These are phyloP conservation scores for Ambastaia sidthimunki DNA, from an alignment of 2,797 vertebrate genomes.

Conservation along the genomic window DNA sequence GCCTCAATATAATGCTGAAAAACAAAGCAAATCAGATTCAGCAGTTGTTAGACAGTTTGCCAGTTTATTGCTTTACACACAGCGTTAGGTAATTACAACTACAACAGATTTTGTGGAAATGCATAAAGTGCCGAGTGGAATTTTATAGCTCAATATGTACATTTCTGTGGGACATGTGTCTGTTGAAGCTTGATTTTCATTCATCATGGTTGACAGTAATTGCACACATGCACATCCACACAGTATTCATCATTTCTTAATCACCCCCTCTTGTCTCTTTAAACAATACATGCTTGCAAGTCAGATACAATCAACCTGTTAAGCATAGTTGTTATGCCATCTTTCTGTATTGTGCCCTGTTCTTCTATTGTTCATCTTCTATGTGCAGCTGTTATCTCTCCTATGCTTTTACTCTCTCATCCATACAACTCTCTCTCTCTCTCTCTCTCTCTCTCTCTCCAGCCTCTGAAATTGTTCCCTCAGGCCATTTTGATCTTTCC, in stretches of 20 bases:
- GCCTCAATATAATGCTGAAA: no score
- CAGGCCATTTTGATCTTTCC: slow-evolving; percentile 52
- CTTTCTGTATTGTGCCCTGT: neutral
- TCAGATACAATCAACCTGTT: slow-evolving; percentile 34
- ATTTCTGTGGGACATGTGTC: slow-evolving; percentile 13
- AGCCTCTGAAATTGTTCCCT: slow-evolving; percentile 52
- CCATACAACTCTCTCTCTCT: neutral
- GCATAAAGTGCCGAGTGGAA: neutral
- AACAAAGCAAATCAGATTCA: no score
- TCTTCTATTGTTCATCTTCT: neutral
- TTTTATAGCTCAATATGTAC: neutral
- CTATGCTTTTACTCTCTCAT: neutral
- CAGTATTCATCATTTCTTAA: slow-evolving; percentile 31
- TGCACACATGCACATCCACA: slow-evolving; percentile 21
- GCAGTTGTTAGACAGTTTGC: no score
- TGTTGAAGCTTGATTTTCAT: slow-evolving; percentile 13
- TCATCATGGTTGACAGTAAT: slow-evolving; percentile 34
- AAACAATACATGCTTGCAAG: slow-evolving; percentile 25
- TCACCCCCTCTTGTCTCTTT: slow-evolving; percentile 31
- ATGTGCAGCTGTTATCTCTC: neutral
- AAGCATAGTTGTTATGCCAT: slow-evolving; percentile 1
- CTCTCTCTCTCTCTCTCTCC: neutral
- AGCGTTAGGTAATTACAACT: neutral
- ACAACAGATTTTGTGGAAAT: neutral
- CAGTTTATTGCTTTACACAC: neutral